These are phyloP conservation scores for Lasiurus borealis DNA, from an alignment of 2,113 vertebrate genomes.

Conservation along the genomic window DNA sequence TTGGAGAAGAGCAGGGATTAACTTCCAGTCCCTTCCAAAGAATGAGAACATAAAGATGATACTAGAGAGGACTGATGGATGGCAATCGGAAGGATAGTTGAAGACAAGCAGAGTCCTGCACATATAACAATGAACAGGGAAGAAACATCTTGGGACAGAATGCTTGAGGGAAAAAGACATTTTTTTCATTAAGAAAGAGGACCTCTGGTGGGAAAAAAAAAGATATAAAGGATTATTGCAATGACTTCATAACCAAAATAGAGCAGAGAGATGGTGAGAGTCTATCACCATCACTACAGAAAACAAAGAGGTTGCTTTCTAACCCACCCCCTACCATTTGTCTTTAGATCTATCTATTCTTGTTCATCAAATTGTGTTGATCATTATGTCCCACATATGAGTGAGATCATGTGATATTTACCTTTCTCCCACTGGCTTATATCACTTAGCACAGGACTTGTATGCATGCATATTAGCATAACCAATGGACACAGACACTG, in stretches of 20 bases:
- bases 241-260: slow-evolving; percentile 45
- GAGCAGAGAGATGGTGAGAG: neutral
- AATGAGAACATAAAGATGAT: neutral
- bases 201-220: neutral
- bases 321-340: too few species aligned
- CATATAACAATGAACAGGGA: neutral
- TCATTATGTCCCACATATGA: too few species aligned
- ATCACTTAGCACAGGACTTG: too few species aligned
- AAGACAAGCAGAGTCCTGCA: neutral
- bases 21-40: neutral
- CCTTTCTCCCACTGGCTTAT: too few species aligned
- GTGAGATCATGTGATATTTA: too few species aligned
- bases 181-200: neutral
- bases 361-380: too few species aligned
- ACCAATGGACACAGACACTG: too few species aligned
- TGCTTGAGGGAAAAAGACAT: neutral
- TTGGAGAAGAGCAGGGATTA: neutral
- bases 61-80: neutral
- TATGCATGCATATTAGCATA: too few species aligned
- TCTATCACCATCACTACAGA: neutral
- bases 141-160: neutral
- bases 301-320: neutral
- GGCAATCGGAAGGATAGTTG: neutral
- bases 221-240: neutral
- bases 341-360: too few species aligned